Conservation (phyloP, 2,888 invertebrate genomes). For the Thera obeliscata region DNA sequence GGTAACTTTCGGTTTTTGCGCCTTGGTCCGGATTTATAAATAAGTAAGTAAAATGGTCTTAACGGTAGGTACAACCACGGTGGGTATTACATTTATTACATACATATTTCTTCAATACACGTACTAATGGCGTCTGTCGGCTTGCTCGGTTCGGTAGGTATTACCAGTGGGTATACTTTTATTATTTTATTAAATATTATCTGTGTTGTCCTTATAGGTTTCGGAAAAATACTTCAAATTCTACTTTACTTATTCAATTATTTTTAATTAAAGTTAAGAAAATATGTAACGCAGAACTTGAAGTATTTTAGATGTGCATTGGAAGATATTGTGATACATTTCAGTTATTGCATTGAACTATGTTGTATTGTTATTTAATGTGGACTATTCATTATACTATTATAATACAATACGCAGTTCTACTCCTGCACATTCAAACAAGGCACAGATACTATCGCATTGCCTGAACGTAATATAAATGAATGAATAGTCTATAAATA, state of each 20-base stretch:
- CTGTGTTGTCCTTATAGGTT: conserved; percentile 30
- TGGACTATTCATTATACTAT: too few relatives aligned
- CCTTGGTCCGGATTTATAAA: conserved; percentile 41
- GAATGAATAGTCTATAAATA: too few relatives aligned
- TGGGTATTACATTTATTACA: conserved; percentile 53
- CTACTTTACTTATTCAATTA: not conserved
- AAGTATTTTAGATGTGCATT: conserved; percentile 9
- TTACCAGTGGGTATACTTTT: conserved; percentile 41
- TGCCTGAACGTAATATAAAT: too few relatives aligned
- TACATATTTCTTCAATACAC: conserved; percentile 37
- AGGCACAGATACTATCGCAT: too few relatives aligned
- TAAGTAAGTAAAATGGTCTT: conserved; percentile 38
- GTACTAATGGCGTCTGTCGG: conserved; percentile 53
- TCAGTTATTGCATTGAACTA: not conserved
- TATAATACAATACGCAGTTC: too few relatives aligned
- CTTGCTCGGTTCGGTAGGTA: conserved; percentile 74
- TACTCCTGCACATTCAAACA: too few relatives aligned
- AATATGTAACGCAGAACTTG: conserved; percentile 10
- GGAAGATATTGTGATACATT: not conserved
- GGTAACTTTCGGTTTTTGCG: conserved; percentile 38
- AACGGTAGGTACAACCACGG: conserved; percentile 68
- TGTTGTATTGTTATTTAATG: not conserved
- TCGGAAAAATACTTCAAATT: conserved; percentile 23
- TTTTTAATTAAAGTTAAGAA: too few relatives aligned
- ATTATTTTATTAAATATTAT: conserved; percentile 25